Evolutionary conservation across 2,888 invertebrate species (phyloP).

Genomic region (Anaspis maculata): DNA sequence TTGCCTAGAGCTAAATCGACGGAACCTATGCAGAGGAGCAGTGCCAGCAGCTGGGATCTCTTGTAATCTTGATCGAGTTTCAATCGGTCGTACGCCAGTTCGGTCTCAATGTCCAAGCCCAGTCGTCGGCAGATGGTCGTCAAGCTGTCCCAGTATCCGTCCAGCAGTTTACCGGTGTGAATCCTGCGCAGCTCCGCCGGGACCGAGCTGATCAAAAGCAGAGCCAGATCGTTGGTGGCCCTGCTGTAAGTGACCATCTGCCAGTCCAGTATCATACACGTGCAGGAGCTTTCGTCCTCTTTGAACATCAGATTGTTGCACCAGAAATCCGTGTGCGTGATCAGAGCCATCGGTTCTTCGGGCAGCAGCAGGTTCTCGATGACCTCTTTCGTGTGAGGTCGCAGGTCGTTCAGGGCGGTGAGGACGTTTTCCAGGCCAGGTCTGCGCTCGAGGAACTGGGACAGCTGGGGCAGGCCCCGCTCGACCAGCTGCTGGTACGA

Average conservation of each 20-base stretch:
- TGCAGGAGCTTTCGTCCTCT: slow-evolving; percentile 43
- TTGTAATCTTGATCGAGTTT: slow-evolving; percentile 51
- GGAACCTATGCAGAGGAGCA: slow-evolving; percentile 70
- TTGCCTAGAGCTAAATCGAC: slow-evolving; percentile 74
- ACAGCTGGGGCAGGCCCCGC: slow-evolving; percentile 66
- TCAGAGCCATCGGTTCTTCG: slow-evolving; percentile 62
- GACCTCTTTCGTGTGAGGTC: slow-evolving; percentile 62
- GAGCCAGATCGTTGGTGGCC: slow-evolving; percentile 71
- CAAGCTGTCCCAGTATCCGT: slow-evolving; percentile 61
- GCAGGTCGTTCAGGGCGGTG: slow-evolving; percentile 50
- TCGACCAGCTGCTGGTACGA: slow-evolving; percentile 73
- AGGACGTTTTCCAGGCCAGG: slow-evolving; percentile 55
- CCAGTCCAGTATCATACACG: slow-evolving; percentile 71
- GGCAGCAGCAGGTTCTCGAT: slow-evolving; percentile 64
- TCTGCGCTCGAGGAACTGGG: slow-evolving; percentile 59
- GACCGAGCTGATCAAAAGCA: slow-evolving; percentile 64
- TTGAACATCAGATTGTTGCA: slow-evolving; percentile 69
- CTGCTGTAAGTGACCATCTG: slow-evolving; percentile 74
- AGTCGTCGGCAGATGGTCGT: slow-evolving; percentile 52
- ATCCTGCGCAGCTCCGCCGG: slow-evolving; percentile 61
- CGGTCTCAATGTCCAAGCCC: slow-evolving; percentile 53
- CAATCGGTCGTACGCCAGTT: slow-evolving; percentile 47
- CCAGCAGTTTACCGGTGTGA: slow-evolving; percentile 55
- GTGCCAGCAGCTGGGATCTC: slow-evolving; percentile 63
- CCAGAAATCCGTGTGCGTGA: slow-evolving; percentile 81